Percentiles rank a stretch among this genome's conserved stretches.
phyloP scores from a whole-genome alignment of 2,888 invertebrate genomes.

The Cephus runcator region DNA sequence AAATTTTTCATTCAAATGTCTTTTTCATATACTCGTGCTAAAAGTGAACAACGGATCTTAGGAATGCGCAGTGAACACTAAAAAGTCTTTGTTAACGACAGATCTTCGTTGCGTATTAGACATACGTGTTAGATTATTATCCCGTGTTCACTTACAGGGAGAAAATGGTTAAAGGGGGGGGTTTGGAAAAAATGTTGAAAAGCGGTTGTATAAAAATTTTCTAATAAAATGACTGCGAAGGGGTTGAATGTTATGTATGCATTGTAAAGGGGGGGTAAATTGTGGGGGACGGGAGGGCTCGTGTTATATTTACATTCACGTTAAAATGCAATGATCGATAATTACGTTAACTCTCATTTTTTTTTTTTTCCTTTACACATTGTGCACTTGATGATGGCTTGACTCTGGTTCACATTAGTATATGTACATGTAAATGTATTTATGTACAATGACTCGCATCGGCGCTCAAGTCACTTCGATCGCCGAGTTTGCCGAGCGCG shows the following conservation, averaged over 20 bases:
- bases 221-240: slow-evolving; percentile 44
- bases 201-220: slow-evolving; percentile 49
- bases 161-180: not conserved
- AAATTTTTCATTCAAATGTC: not conserved
- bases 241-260: not conserved
- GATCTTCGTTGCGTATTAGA: not conserved
- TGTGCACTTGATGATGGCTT: slow-evolving; percentile 58
- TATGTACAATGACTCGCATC: slow-evolving; percentile 65
- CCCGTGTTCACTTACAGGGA: not conserved
- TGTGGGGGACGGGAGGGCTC: slow-evolving; percentile 20
- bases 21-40: not conserved
- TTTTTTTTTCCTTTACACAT: slow-evolving; percentile 34
- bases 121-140: not conserved
- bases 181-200: slow-evolving; percentile 32
- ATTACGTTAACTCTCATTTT: slow-evolving; percentile 37
- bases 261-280: not conserved
- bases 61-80: not conserved
- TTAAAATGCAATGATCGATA: slow-evolving; percentile 56
- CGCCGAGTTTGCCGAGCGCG: slow-evolving; percentile 54
- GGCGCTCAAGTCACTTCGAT: slow-evolving; percentile 57
- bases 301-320: slow-evolving; percentile 56
- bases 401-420: slow-evolving; percentile 55
- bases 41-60: not conserved
- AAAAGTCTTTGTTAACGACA: not conserved
- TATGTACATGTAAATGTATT: slow-evolving; percentile 64